phyloP scores from a whole-genome alignment of 92 coral and sea anemone species.

The Porites rus region DNA sequence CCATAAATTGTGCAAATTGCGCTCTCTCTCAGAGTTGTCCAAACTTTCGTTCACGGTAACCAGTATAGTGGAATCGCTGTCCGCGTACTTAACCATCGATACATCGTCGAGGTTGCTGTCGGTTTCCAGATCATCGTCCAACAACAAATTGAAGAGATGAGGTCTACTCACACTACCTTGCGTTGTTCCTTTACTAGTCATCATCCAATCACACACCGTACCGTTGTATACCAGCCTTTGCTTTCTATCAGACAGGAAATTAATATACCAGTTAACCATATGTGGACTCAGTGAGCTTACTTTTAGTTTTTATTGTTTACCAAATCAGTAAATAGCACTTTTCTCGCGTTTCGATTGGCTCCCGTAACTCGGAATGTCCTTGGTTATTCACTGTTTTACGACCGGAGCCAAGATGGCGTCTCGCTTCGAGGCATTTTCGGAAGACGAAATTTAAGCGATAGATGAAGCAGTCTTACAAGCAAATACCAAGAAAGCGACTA shows the following conservation, averaged over 20 bases:
- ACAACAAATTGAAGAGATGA: background rate
- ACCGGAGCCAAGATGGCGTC: no score
- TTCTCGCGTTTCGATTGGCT: no score
- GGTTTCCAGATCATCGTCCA: no score
- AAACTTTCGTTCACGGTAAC: background rate
- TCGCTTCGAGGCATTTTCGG: no score
- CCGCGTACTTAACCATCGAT: background rate
- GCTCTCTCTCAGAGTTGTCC: constrained; percentile 27
- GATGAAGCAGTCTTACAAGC: no score
- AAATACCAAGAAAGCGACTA: no score
- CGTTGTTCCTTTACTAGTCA: constrained; percentile 10
- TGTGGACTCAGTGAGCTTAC: constrained; percentile 21
- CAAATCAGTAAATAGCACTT: no score
- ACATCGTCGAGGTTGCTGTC: no score
- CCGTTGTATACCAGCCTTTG: constrained; percentile 22
- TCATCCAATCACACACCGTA: constrained; percentile 24
- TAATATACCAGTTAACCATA: constrained; percentile 36
- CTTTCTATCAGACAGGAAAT: constrained; percentile 25
- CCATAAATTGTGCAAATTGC: background rate
- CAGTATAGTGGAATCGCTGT: background rate
- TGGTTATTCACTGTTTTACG: no score
- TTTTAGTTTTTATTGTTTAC: no score
- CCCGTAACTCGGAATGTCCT: no score
- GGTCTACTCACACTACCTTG: constrained; percentile 9
- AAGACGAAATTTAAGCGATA: no score